These are phyloP conservation scores for Brachionus rotundiformis DNA, from an alignment of 1,140 invertebrate species.

Conservation along the genomic window DNA sequence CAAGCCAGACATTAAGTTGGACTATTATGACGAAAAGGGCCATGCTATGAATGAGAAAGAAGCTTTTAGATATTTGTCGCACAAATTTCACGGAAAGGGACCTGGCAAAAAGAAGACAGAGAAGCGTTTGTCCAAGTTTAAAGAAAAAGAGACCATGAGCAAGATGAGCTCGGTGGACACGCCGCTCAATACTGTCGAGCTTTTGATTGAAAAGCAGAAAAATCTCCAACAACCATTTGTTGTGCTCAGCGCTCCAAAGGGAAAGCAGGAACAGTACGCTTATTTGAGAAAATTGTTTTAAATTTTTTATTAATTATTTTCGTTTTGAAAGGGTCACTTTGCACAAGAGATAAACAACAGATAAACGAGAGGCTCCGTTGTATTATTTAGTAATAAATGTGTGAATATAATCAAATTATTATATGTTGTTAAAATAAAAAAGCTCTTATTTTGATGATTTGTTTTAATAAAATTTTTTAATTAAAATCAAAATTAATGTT, in stretches of 20 bases:
- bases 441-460: background rate
- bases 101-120: conserved; percentile 98
- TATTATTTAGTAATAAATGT: conserved; percentile 2
- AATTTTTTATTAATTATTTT: background rate
- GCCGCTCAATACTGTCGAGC: conserved; percentile 85
- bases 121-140: conserved; percentile 89
- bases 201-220: conserved; percentile 93
- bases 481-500: background rate
- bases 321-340: conserved; percentile 22
- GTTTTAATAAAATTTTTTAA: background rate
- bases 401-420: conserved; percentile 18
- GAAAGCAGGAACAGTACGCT: conserved; percentile 44
- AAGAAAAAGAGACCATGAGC: conserved; percentile 78
- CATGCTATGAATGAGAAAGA: conserved; percentile 86
- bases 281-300: background rate
- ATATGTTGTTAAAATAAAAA: background rate
- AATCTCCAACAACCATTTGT: conserved; percentile 92
- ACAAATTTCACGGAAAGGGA: conserved; percentile 98
- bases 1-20: conserved; percentile 90
- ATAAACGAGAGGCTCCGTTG: background rate
- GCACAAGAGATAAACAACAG: background rate
- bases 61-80: conserved; percentile 83
- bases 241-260: conserved; percentile 70
- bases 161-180: conserved; percentile 98
- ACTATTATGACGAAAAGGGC: conserved; percentile 95